Base-by-base conservation (phyloP, 2,888 invertebrate species). In the Ashinkailepas kermadecensis region DNA sequence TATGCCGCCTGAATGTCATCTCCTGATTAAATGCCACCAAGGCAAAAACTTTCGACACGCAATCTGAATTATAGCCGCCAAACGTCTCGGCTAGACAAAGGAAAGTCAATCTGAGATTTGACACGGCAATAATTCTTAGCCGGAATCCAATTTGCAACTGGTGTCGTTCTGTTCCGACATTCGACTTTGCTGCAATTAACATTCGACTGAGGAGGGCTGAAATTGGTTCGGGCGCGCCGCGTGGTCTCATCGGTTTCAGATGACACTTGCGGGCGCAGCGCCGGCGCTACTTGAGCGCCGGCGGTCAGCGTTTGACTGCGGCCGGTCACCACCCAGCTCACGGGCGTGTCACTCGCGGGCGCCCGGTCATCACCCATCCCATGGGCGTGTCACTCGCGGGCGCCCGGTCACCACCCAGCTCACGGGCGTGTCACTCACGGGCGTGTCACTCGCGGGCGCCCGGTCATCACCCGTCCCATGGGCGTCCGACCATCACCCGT, bases 121-220 rank as follows among this genome's bases (percentile, higher is more conserved):
- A 74, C 74, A 18, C 56, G 18, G 54, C 74, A 74, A 74, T 74
- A 54, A 74, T 56, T 74, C 74, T 74, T 56, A 21, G 54, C n/a
- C 21, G 74, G 74, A 74, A 74, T 74, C 56, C 74, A 74, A 74
- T 74, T 74, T 54, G 56, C 54, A 74, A 56, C 74, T 54, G 56
- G 74, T 74, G 54, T 56, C 74, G 56, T 70, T 25, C 70, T 15
- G 70, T 39, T 39, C 25, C 39, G 39, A 15, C 70, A 18, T 7
- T 15, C 15, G 62, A 62, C 15, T 39, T 70, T 74, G 74, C 65
- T 21, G 74, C 74, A 74, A 74, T 74, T 74, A 74, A 10, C 74
- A 39, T 70, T 70, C 74, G 74, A 10, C 54, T 8, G 54, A n/a
- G 65, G 2, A 15, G 74, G 9, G 8, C 54, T 56, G 74, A 74